Percentiles rank a stretch among this genome's conserved stretches.
phyloP scores from a whole-genome alignment of 92 coral and sea anemone genomes.

The Pocillopora meandrina region DNA sequence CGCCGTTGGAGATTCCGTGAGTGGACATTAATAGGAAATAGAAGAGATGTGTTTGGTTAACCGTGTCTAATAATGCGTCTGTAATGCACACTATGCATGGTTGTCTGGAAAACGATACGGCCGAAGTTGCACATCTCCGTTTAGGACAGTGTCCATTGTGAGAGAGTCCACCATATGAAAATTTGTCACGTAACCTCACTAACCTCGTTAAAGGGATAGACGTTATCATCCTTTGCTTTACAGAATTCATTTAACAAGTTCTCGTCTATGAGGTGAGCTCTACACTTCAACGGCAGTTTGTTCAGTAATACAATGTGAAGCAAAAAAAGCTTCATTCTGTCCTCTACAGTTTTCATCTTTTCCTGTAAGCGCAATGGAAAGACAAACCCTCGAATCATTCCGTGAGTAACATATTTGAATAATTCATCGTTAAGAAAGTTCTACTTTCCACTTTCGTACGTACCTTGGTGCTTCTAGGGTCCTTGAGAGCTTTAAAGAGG shows the following conservation, averaged over 20 bases:
- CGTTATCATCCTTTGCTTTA: background rate
- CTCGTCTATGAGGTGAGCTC: conserved; percentile 49
- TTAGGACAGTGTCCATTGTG: too few relatives aligned
- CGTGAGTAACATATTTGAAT: background rate
- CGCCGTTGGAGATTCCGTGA: too few relatives aligned
- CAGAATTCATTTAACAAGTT: conserved; percentile 21
- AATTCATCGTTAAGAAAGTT: background rate
- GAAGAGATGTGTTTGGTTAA: too few relatives aligned
- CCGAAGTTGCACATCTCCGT: too few relatives aligned
- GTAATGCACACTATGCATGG: too few relatives aligned
- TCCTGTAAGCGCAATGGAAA: background rate
- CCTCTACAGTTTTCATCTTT: background rate
- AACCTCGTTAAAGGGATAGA: conserved; percentile 25
- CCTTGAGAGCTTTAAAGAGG: background rate
- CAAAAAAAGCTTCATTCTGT: conserved; percentile 38
- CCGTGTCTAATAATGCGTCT: too few relatives aligned
- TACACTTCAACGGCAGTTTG: conserved; percentile 49
- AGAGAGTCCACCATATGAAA: too few relatives aligned
- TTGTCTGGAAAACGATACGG: too few relatives aligned
- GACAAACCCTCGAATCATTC: background rate
- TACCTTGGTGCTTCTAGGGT: conserved; percentile 3
- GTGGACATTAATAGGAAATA: too few relatives aligned
- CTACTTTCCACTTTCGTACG: too few relatives aligned
- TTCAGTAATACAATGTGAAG: conserved; percentile 56
- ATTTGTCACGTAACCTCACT: background rate